Evolutionary conservation across 2,888 invertebrate species (phyloP).

Genomic region (Crioceris asparagi): DNA sequence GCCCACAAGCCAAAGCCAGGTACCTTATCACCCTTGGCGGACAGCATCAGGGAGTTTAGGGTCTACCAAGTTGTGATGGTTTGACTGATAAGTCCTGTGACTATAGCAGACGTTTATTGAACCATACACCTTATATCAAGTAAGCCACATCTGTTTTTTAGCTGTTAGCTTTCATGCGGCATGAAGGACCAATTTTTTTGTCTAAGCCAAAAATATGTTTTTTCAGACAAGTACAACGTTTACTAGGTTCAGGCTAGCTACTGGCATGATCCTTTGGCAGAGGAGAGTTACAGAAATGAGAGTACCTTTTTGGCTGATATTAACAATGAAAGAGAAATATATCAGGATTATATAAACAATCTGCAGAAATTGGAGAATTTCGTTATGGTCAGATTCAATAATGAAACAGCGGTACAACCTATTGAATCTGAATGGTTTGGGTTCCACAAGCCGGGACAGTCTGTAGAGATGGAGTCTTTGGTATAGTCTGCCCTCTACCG

Average conservation of each 20-base stretch:
- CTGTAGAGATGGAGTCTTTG: constrained; percentile 53
- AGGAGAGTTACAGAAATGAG: constrained; percentile 58
- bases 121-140: constrained; percentile 75
- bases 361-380: constrained; percentile 68
- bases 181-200: too few species aligned
- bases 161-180: too few species aligned
- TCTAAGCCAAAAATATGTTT: too few species aligned
- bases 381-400: constrained; percentile 80
- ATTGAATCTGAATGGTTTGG: constrained; percentile 93
- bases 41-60: constrained; percentile 94
- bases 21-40: constrained; percentile 89
- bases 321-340: constrained; percentile 72
- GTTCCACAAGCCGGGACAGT: constrained; percentile 81
- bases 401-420: constrained; percentile 89
- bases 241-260: constrained; percentile 89
- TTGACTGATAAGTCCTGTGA: constrained; percentile 60
- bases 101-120: constrained; percentile 66
- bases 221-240: constrained; percentile 62
- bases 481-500: constrained; percentile 64
- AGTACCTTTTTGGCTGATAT: constrained; percentile 91
- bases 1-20: constrained; percentile 72
- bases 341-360: constrained; percentile 65
- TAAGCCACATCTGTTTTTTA: too few species aligned
- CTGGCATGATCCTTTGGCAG: constrained; percentile 95
- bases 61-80: constrained; percentile 81